phyloP scores from a whole-genome alignment of 2,888 invertebrate genomes.

The Lochmaea crataegi region DNA sequence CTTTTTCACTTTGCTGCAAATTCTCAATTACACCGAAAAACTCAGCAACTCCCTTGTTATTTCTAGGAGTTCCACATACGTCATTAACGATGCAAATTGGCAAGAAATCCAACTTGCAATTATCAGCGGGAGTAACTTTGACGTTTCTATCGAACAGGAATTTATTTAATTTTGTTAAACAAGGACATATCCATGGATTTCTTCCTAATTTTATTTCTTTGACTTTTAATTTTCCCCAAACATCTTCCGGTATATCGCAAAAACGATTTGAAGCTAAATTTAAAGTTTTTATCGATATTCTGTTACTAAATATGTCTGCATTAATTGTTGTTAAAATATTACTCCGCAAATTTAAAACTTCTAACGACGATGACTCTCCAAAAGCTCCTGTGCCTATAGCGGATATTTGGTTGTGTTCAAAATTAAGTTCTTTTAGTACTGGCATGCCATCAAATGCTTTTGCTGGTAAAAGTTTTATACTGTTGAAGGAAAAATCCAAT shows the following conservation, averaged over 20 bases:
- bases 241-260: background rate
- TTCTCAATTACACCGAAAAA: background rate
- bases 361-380: background rate
- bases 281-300: background rate
- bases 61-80: background rate
- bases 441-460: slow-evolving; percentile 17
- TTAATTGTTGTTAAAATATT: slow-evolving; percentile 6
- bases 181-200: slow-evolving; percentile 22
- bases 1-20: background rate
- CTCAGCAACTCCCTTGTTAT: background rate
- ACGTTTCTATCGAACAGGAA: slow-evolving; percentile 1
- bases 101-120: slow-evolving; percentile 16
- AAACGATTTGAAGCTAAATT: slow-evolving; percentile 20
- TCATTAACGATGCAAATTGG: slow-evolving; percentile 16
- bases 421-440: slow-evolving; percentile 5
- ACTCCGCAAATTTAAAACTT: slow-evolving; percentile 16
- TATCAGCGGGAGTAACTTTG: background rate
- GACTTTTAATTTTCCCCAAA: background rate
- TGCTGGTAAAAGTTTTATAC: slow-evolving; percentile 5
- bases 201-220: slow-evolving; percentile 12
- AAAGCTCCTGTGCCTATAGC: slow-evolving; percentile 11
- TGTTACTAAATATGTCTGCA: slow-evolving; percentile 8
- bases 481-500: slow-evolving; percentile 21
- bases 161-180: slow-evolving; percentile 5
- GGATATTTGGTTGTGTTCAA: slow-evolving; percentile 19